Evolutionary conservation across 2,113 vertebrate species (phyloP).

Genomic region (Jacana jacana): DNA sequence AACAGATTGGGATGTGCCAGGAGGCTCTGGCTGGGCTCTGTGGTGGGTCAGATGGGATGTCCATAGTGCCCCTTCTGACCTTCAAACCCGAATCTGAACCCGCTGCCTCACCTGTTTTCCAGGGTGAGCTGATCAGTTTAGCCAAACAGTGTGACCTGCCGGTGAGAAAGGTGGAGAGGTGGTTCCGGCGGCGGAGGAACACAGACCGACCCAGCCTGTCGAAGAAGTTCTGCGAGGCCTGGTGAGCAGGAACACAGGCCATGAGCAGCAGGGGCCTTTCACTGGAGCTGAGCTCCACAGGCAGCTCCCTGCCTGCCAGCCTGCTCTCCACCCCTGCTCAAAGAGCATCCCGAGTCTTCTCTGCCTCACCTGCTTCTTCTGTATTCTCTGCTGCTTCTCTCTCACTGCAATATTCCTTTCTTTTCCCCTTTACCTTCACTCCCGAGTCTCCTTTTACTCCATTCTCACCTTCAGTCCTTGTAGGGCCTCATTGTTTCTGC

Average conservation of each 20-base stretch:
- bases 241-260: conserved; percentile 70
- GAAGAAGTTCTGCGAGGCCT: conserved; percentile 91
- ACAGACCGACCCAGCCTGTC: conserved; percentile 81
- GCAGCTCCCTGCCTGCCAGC: not conserved
- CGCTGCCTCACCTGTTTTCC: not conserved
- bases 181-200: conserved; percentile 86
- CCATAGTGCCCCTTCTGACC: not conserved
- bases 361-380: not conserved
- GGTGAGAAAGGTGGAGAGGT: conserved; percentile 78
- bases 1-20: not conserved
- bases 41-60: not conserved
- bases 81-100: not conserved
- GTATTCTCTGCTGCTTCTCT: not conserved
- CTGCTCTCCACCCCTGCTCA: not conserved
- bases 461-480: not conserved
- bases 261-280: not conserved
- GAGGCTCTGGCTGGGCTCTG: not conserved
- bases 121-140: conserved; percentile 68
- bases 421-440: not conserved
- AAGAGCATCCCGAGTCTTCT: not conserved
- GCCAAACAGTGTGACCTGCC: conserved; percentile 81
- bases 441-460: not conserved
- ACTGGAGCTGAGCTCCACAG: rapidly evolving
- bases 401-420: not conserved
- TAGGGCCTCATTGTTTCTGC: not conserved